phyloP scores from a whole-genome alignment of 2,113 vertebrate genomes.

The Riparia riparia region DNA sequence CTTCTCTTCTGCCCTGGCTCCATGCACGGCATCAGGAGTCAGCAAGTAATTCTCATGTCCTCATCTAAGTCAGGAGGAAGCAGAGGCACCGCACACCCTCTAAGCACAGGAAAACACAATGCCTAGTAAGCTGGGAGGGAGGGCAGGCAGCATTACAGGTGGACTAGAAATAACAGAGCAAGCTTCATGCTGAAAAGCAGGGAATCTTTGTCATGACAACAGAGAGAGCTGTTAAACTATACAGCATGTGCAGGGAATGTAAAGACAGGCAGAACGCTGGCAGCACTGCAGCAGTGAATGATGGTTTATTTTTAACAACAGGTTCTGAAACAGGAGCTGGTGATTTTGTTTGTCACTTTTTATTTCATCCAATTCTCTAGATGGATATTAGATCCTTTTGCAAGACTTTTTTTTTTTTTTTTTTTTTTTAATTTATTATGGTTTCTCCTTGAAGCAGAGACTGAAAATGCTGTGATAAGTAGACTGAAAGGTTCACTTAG shows the following conservation, averaged over 20 bases:
- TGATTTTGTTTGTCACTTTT: constrained; percentile 52
- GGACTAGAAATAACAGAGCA: background rate
- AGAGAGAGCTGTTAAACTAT: constrained; percentile 3
- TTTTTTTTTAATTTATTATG: constrained; percentile 19
- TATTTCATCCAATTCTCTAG: constrained; percentile 19
- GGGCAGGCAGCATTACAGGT: background rate
- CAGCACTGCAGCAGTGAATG: constrained; percentile 23
- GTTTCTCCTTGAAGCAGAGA: constrained; percentile 44
- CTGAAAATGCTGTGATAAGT: constrained; percentile 27
- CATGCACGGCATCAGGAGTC: background rate
- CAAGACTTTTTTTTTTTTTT: background rate
- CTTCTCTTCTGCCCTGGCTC: background rate
- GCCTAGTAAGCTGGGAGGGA: background rate
- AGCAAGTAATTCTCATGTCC: background rate
- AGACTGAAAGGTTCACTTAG: constrained; percentile 41
- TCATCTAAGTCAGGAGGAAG: background rate
- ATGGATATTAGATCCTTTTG: constrained; percentile 3
- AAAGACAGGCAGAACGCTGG: background rate
- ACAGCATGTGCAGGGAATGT: background rate
- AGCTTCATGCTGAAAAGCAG: background rate
- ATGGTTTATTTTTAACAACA: constrained; percentile 63
- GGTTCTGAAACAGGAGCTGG: constrained; percentile 31
- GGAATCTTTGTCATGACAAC: constrained; percentile 52
- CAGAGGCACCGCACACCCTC: background rate
- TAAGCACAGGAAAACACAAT: background rate